phyloP scores from a whole-genome alignment of 2,888 invertebrate genomes.

The Dasypogon diadema region DNA sequence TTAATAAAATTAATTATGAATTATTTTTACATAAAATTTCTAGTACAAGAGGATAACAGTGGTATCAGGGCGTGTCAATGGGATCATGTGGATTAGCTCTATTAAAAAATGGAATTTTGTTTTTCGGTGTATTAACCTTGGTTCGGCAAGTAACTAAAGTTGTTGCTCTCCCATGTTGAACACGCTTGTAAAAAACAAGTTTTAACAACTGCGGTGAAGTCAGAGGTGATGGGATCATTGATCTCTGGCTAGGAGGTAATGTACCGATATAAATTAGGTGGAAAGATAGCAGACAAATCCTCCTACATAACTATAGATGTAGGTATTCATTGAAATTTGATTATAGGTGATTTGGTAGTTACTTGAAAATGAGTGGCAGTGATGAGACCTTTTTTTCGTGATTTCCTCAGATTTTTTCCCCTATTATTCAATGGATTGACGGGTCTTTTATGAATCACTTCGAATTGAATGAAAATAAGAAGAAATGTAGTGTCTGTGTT shows the following conservation, averaged over 20 bases:
- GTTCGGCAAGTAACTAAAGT: background rate
- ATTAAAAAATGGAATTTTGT: constrained; percentile 6
- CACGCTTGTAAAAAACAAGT: background rate
- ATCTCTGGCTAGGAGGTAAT: constrained; percentile 10
- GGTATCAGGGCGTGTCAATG: constrained; percentile 30
- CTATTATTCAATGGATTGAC: too few relatives aligned
- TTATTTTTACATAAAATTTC: background rate
- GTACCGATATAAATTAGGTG: background rate
- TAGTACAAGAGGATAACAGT: background rate
- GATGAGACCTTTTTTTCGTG: too few relatives aligned
- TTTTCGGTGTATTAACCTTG: constrained; percentile 1
- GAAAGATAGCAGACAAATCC: constrained; percentile 1
- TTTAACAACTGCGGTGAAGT: background rate
- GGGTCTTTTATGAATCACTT: too few relatives aligned
- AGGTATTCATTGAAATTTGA: constrained; percentile 2
- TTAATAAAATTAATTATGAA: background rate
- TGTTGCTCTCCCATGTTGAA: background rate
- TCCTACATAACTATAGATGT: background rate
- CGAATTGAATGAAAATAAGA: background rate
- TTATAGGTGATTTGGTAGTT: background rate
- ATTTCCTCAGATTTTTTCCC: too few relatives aligned
- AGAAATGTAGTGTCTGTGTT: background rate
- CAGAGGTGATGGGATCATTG: constrained; percentile 7
- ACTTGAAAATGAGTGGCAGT: background rate
- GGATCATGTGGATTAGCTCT: background rate